phyloP scores from a whole-genome alignment of 2,113 vertebrate genomes.

The sheep (Ovis aries) region DNA sequence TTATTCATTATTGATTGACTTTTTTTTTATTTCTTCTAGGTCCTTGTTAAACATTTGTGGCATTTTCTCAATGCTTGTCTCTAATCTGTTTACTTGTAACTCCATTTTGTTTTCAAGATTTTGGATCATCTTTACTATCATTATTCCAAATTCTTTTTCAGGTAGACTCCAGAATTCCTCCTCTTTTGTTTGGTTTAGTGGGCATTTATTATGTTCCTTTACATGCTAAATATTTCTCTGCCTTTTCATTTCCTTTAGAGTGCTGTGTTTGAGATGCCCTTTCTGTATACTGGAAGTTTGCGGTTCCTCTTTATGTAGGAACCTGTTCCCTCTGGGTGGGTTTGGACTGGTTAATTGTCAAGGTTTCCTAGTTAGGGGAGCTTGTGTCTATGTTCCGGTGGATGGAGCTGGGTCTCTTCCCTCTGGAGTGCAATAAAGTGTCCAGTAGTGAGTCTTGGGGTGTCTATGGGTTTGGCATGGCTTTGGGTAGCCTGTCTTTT shows the following conservation, averaged over 20 bases:
- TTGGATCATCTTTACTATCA: neutral
- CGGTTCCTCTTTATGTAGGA: neutral
- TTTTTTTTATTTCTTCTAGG: neutral
- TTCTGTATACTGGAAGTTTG: neutral
- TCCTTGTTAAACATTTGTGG: neutral
- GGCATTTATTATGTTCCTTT: neutral
- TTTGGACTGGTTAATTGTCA: neutral
- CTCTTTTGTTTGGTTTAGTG: neutral
- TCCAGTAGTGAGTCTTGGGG: no score
- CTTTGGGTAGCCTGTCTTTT: no score
- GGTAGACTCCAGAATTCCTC: neutral
- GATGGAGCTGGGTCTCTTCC: no score
- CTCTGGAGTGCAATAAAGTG: no score
- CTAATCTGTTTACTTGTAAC: neutral
- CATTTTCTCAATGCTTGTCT: neutral
- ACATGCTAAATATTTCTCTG: neutral
- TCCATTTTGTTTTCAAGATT: neutral
- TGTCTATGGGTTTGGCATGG: no score
- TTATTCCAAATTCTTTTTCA: neutral
- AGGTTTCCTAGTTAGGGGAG: neutral
- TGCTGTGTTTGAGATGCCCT: neutral
- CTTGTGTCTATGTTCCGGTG: neutral
- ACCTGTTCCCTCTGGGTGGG: neutral
- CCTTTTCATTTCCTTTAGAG: neutral
- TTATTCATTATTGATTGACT: neutral